phyloP scores from a whole-genome alignment of 2,113 vertebrate genomes.

The Rutilus rutilus region DNA sequence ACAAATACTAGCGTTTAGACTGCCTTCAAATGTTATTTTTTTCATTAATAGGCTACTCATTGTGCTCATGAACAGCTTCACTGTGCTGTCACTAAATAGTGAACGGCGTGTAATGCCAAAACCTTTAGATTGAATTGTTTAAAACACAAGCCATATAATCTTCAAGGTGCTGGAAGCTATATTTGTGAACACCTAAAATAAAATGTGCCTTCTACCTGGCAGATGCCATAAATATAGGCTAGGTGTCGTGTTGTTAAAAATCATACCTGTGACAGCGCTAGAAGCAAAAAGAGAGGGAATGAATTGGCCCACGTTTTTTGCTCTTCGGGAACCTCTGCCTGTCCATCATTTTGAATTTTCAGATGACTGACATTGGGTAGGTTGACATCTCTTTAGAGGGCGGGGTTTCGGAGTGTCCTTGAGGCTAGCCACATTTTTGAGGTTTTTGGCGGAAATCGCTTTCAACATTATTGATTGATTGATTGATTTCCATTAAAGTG shows the following conservation, averaged over 20 bases:
- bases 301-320: background rate
- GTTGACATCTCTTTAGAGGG: background rate
- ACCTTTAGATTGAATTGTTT: background rate
- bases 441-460: background rate
- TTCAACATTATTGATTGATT: too few relatives aligned
- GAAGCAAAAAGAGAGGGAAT: background rate
- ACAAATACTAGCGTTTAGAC: background rate
- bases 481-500: background rate
- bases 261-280: background rate
- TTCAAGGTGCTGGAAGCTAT: background rate
- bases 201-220: background rate
- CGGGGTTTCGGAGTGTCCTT: background rate
- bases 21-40: background rate
- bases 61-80: background rate
- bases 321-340: background rate
- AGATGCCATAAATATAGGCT: background rate
- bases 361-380: background rate
- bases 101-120: background rate
- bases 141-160: background rate
- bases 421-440: background rate
- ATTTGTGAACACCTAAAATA: background rate
- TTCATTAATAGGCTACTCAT: conserved; percentile 34
- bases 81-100: background rate
- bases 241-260: background rate
- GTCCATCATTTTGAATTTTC: background rate